Base-by-base conservation (phyloP, 2,113 vertebrate species). In the Epinephelus fuscoguttatus region DNA sequence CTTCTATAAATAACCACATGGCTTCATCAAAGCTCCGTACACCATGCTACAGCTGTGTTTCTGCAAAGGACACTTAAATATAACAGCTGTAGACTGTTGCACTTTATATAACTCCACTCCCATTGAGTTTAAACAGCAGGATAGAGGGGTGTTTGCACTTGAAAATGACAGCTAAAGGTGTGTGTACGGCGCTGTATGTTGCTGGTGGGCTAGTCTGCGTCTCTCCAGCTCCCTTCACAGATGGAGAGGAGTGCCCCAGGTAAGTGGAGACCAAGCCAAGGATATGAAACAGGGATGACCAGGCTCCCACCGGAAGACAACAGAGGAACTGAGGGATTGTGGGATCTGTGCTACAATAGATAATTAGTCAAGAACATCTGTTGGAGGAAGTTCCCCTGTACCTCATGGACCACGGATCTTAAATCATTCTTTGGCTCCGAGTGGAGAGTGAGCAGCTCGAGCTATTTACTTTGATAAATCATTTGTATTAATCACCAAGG, bases 281-380 rank as follows among this genome's bases (percentile, higher is more conserved):
- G 78, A 90, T 90, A 88, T 86, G 87, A 92, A 90, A 88, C 87
- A 87, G 82, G 90, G 86, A 93, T 94, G 95, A 93, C 93, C 94
- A 91, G 81, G 82, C 78, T 94, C 94, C 93, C 90, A 25, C 77
- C 73, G 88, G 92, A 93, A 91, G 92, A 88, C 79, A 86, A 76
- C 66, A 75, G 71, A 85, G 89, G 89, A 94, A 92, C 86, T 84
- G 62, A 81, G 88, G 90, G 89, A 90, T 87, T 88, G 79, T 89
- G 91, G 91, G 93, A 91, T 90, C 85, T 84, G 80, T 25, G 87
- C 82, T 92, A 95, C 94, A 94, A 93, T 91, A 91, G 92, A 94
- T 95, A 92, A 95, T 95, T 96, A 95, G 94, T 93, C 81, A 80
- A 78, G 89, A 90, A 93, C 95, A 96, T 95, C 95, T 95, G 95